Evolutionary conservation across 2,888 invertebrate genomes (phyloP), one percentile per base, ranked within the genome.

Genomic region (Incurvaria masculella): DNA sequence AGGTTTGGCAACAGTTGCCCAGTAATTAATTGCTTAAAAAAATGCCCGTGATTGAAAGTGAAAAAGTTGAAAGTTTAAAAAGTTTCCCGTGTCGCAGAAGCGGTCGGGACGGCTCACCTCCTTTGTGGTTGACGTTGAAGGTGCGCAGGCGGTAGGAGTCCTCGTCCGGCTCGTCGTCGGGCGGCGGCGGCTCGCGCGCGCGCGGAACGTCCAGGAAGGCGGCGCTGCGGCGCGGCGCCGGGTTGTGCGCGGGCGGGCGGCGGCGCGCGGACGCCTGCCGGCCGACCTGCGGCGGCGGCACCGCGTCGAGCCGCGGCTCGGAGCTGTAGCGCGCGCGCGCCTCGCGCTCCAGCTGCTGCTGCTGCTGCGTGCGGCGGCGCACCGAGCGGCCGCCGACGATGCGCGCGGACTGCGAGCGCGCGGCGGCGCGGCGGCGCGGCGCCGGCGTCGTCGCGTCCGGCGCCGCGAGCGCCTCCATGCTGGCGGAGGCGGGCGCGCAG

Each of bases 41-140:
- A n/a, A n/a, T n/a, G n/a, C n/a, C n/a, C n/a, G n/a, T n/a, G n/a
- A n/a, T n/a, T n/a, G n/a, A n/a, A n/a, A n/a, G n/a, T n/a, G n/a
- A n/a, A n/a, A n/a, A n/a, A n/a, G n/a, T n/a, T n/a, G n/a, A n/a
- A 23, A 23, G 23, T 23, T 23, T 23, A 23, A 23, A 64, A 73
- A 62, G 66, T 74, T n/a, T n/a, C n/a, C n/a, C n/a, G n/a, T n/a
- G n/a, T n/a, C n/a, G n/a, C n/a, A n/a, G n/a, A n/a, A n/a, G 61
- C 48, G 56, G 59, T 63, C 66, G 68, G 69, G 76, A 75, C 75
- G 38, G 61, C 63, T 68, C 72, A 85, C 83, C 83, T 86, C 92
- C 92, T 85, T 96, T 96, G 60, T 89, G 85, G 60, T 94, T 91
- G 74, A 89, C 89, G 75, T 92, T 91, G 81, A 97, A 97, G 57